A percentile compares a stretch with the other conserved stretches of the same genome.
These are phyloP conservation scores for Indicator maculatus DNA, from an alignment of 2,113 vertebrate species.

Conservation along the genomic window DNA sequence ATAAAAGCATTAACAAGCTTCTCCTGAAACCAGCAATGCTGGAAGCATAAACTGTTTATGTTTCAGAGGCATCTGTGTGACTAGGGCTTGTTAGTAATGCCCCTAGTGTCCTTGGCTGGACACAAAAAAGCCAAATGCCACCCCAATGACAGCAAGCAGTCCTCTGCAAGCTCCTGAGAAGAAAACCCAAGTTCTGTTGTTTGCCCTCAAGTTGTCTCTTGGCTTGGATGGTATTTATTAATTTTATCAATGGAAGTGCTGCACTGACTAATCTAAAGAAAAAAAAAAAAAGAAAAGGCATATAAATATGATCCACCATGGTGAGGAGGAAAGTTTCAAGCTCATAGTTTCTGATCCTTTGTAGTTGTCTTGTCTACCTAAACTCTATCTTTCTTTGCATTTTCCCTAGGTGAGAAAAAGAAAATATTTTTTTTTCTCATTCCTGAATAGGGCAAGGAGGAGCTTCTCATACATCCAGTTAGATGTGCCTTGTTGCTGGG, in stretches of 20 bases:
- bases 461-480: fast-evolving
- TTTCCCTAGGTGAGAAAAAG: neutral
- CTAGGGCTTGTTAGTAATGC: neutral
- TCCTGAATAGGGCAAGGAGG: fast-evolving
- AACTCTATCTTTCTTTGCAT: neutral
- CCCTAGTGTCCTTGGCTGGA: neutral
- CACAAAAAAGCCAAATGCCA: neutral
- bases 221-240: neutral
- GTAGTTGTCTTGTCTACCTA: neutral
- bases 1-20: neutral
- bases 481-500: neutral
- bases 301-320: neutral
- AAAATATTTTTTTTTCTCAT: neutral
- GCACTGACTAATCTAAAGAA: neutral
- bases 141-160: neutral
- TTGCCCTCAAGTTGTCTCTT: neutral
- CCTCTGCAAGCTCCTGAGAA: neutral
- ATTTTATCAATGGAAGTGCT: neutral
- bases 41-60: neutral
- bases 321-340: neutral
- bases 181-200: neutral
- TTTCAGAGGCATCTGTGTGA: neutral
- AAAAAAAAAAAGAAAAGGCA: neutral
- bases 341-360: neutral
- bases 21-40: neutral